Evolutionary conservation across 2,797 vertebrate genomes (phyloP).

Genomic region (Falco biarmicus): DNA sequence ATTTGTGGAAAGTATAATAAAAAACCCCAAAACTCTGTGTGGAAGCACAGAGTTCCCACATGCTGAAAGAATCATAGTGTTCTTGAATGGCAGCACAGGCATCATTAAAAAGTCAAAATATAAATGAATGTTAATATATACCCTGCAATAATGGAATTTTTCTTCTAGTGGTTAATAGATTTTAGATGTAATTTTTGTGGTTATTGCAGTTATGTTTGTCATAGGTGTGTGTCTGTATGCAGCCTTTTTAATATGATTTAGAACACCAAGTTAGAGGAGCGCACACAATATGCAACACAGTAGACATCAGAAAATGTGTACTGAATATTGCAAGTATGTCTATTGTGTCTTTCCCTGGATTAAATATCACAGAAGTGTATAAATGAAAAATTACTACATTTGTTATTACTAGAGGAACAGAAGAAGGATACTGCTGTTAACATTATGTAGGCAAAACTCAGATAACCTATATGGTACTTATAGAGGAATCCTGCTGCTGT

Average conservation of each 20-base stretch:
- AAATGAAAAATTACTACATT: neutral
- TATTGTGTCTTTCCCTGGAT: neutral
- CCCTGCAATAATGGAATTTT: neutral
- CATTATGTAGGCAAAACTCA: neutral
- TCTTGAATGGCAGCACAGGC: neutral
- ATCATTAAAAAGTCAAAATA: neutral
- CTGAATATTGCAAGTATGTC: neutral
- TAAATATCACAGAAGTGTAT: neutral
- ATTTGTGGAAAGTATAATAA: neutral
- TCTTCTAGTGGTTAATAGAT: neutral
- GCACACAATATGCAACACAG: neutral
- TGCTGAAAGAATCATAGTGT: neutral
- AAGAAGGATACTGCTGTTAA: neutral
- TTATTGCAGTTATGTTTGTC: neutral
- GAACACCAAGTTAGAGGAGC: neutral
- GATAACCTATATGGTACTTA: neutral
- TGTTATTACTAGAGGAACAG: neutral
- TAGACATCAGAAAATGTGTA: neutral
- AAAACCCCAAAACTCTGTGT: neutral
- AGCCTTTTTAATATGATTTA: neutral
- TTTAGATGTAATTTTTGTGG: neutral
- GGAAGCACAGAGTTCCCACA: neutral
- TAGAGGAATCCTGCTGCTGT: neutral
- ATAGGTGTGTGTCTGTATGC: neutral
- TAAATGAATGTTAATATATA: neutral